These are phyloP conservation scores for Chiridota heheva DNA, from an alignment of 35 echinoderm and acorn worm species.

Conservation along the genomic window DNA sequence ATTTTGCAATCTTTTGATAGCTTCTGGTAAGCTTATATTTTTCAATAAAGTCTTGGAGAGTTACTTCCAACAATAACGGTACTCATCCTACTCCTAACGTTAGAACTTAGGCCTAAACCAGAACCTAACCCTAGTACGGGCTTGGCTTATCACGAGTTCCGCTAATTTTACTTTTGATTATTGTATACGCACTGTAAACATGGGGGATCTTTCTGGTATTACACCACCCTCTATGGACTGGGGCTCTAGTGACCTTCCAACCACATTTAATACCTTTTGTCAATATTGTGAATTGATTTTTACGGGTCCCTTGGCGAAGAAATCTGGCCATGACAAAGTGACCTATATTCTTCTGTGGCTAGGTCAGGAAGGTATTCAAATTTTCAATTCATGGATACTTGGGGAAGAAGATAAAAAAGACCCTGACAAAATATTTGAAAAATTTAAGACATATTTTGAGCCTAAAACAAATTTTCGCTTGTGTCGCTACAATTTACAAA, in stretches of 20 bases:
- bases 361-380: background rate
- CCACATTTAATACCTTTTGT: background rate
- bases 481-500: background rate
- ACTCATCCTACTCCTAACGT: too few relatives aligned
- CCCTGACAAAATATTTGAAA: background rate
- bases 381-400: background rate
- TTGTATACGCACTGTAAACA: too few relatives aligned
- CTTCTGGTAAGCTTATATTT: too few relatives aligned
- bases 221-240: slow-evolving; percentile 3
- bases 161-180: too few relatives aligned
- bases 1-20: too few relatives aligned
- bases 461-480: slow-evolving; percentile 2
- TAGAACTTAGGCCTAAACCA: too few relatives aligned
- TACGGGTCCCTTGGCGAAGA: background rate
- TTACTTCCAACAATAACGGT: too few relatives aligned
- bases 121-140: too few relatives aligned
- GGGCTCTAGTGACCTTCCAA: background rate
- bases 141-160: too few relatives aligned
- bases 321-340: background rate
- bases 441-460: slow-evolving; percentile 19
- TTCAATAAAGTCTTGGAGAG: too few relatives aligned
- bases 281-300: slow-evolving; percentile 4
- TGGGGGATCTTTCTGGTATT: slow-evolving; percentile 2
- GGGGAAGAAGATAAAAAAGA: background rate
- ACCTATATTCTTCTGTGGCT: background rate